Percentiles rank a stretch among this genome's conserved stretches.
These are phyloP conservation scores for Hafferia zeledoni DNA, from an alignment of 2,797 vertebrate species.

Conservation along the genomic window DNA sequence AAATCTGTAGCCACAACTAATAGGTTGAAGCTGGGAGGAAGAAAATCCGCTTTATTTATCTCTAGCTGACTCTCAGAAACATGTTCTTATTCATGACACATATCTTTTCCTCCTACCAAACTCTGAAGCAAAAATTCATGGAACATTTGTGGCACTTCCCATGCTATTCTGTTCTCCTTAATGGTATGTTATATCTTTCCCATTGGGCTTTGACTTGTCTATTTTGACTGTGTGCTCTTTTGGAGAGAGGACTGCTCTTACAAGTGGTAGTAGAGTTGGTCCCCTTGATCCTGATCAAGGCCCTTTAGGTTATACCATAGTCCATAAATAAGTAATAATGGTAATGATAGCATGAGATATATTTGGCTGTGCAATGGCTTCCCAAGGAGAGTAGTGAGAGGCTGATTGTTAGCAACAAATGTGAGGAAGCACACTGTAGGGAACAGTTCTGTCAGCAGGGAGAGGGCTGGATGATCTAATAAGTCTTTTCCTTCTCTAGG, in stretches of 20 bases:
- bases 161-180: not conserved
- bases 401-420: conserved; percentile 43
- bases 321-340: conserved; percentile 56
- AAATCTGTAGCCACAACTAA: not conserved
- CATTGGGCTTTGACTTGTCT: not conserved
- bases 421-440: conserved; percentile 29
- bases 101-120: not conserved
- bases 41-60: not conserved
- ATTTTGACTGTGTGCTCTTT: not conserved
- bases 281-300: conserved; percentile 2
- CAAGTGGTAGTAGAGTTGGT: not conserved
- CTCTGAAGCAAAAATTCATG: not conserved
- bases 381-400: conserved; percentile 1
- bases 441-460: conserved; percentile 20
- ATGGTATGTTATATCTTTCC: not conserved
- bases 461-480: conserved; percentile 42
- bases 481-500: conserved; percentile 55
- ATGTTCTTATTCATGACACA: not conserved
- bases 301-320: not conserved
- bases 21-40: not conserved
- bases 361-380: conserved; percentile 48
- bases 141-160: not conserved
- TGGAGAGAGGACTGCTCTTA: not conserved
- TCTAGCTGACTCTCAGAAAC: not conserved
- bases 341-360: conserved; percentile 20